phyloP scores from a whole-genome alignment of 2,888 invertebrate species.

The Synanthedon vespiformis region DNA sequence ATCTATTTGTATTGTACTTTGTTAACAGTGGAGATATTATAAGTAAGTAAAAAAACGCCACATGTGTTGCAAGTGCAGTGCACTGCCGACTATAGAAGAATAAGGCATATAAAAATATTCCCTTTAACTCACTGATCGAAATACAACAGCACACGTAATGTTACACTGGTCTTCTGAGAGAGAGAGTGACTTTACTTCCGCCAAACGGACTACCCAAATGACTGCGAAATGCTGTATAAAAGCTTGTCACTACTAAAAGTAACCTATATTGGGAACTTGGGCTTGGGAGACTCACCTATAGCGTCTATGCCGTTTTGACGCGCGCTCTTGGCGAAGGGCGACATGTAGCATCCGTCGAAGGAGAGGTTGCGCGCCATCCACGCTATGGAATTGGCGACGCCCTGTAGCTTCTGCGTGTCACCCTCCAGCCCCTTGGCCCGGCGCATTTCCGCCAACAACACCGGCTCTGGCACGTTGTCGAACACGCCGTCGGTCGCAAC shows the following conservation, averaged over 20 bases:
- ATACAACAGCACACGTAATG: too few species aligned
- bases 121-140: too few species aligned
- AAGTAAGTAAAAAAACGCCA: too few species aligned
- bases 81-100: too few species aligned
- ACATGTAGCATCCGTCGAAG: conserved; percentile 94
- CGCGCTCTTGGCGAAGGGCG: conserved; percentile 95
- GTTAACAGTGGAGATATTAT: too few species aligned
- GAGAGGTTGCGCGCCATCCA: conserved; percentile 95
- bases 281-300: conserved; percentile 72
- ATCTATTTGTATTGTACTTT: too few species aligned
- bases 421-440: conserved; percentile 61
- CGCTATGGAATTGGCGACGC: conserved; percentile 93
- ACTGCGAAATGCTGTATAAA: too few species aligned
- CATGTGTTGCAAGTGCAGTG: too few species aligned
- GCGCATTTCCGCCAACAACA: conserved; percentile 87
- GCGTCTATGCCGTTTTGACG: conserved; percentile 93
- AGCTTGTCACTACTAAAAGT: neutral
- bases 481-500: conserved; percentile 98
- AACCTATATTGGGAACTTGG: neutral
- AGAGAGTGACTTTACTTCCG: too few species aligned
- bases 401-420: conserved; percentile 84
- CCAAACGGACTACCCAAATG: too few species aligned
- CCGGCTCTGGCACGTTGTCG: conserved; percentile 94
- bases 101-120: too few species aligned
- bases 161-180: too few species aligned